Evolutionary conservation across 1,140 invertebrate species (phyloP).

Genomic region (Cardiocondyla obscurior): DNA sequence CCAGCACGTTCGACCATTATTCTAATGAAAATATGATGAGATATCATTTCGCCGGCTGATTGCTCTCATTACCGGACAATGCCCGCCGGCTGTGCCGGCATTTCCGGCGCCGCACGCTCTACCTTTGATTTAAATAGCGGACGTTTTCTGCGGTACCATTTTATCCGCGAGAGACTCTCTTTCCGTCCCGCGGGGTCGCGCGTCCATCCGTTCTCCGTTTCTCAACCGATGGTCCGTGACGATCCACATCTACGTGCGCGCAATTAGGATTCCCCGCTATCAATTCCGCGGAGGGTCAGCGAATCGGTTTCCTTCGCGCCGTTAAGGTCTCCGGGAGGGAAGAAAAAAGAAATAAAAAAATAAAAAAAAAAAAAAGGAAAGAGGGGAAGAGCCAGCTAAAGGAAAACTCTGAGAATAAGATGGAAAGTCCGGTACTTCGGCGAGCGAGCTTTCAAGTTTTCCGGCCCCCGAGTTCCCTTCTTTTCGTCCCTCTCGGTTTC

Average conservation of each 20-base stretch:
- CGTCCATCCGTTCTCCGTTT: constrained; percentile 48
- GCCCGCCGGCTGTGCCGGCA: constrained; percentile 54
- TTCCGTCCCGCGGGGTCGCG: background rate
- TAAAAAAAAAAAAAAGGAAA: no score
- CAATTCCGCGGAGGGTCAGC: constrained; percentile 34
- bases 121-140: constrained; percentile 74
- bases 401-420: constrained; percentile 35
- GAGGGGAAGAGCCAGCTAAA: background rate
- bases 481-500: background rate
- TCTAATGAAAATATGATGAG: constrained; percentile 75
- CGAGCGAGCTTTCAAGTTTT: constrained; percentile 40
- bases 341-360: no score
- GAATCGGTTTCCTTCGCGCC: constrained; percentile 20
- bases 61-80: constrained; percentile 69
- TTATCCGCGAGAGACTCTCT: constrained; percentile 7
- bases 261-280: constrained; percentile 56
- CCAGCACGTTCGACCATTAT: constrained; percentile 58
- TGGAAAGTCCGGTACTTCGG: constrained; percentile 33
- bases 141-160: constrained; percentile 58
- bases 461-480: background rate
- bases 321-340: background rate
- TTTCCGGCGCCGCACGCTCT: constrained; percentile 56
- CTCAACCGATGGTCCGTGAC: constrained; percentile 58
- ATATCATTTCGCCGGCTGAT: constrained; percentile 71
- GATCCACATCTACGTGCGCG: constrained; percentile 56